These are phyloP conservation scores for Ambastaia sidthimunki DNA, from an alignment of 2,797 vertebrate species.

Conservation along the genomic window DNA sequence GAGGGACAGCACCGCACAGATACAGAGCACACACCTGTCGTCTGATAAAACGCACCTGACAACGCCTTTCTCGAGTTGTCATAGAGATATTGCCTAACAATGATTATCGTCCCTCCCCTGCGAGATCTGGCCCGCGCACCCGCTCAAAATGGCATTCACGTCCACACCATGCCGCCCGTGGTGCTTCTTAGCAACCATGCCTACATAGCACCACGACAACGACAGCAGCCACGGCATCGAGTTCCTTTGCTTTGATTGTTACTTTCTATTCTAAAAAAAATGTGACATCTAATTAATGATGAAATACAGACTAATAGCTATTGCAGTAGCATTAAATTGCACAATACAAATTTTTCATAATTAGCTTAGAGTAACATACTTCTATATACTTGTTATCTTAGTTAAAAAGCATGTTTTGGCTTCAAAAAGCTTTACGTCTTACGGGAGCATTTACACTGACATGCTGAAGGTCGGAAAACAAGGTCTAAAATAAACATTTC, in stretches of 20 bases:
- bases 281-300: constrained; percentile 73
- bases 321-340: constrained; percentile 64
- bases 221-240: background rate
- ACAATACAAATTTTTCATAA: no score
- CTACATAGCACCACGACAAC: constrained; percentile 24
- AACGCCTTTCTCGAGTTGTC: constrained; percentile 70
- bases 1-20: constrained; percentile 56
- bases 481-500: background rate
- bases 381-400: no score
- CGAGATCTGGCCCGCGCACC: constrained; percentile 63
- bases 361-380: no score
- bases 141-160: constrained; percentile 68
- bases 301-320: constrained; percentile 59
- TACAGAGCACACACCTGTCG: constrained; percentile 66
- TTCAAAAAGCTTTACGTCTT: no score
- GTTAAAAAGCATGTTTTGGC: no score
- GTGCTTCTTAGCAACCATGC: constrained; percentile 46
- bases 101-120: constrained; percentile 73
- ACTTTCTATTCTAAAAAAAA: constrained; percentile 50
- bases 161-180: constrained; percentile 20
- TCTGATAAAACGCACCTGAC: constrained; percentile 72
- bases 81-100: constrained; percentile 66
- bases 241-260: constrained; percentile 36
- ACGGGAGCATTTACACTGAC: no score
- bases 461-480: no score